Percentiles rank a stretch among this genome's conserved stretches.
These are phyloP conservation scores for Pinna nobilis DNA, from an alignment of 1,140 invertebrate genomes.

Conservation along the genomic window DNA sequence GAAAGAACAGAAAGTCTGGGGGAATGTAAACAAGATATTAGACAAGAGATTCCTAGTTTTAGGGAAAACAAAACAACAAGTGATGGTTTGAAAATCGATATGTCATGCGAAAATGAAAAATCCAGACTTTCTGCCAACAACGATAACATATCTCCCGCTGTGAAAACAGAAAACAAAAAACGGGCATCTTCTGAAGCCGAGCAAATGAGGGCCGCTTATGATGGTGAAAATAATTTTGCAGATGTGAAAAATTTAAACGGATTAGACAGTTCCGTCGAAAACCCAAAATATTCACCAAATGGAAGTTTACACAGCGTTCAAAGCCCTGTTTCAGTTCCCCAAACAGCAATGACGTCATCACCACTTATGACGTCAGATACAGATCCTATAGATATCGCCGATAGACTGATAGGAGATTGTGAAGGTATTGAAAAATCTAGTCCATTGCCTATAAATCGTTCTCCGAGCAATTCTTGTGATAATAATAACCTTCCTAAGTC, in stretches of 20 bases:
- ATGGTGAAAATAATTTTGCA: background rate
- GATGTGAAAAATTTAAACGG: background rate
- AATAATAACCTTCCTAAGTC: background rate
- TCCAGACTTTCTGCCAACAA: slow-evolving; percentile 30
- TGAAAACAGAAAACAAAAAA: slow-evolving; percentile 23
- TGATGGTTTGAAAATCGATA: slow-evolving; percentile 26
- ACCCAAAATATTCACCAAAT: background rate
- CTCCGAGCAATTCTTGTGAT: background rate
- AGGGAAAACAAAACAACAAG: slow-evolving; percentile 34
- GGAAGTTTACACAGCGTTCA: slow-evolving; percentile 19
- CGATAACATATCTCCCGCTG: slow-evolving; percentile 20
- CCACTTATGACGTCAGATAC: slow-evolving; percentile 2
- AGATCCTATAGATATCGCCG: slow-evolving; percentile 6
- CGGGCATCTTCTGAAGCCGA: background rate
- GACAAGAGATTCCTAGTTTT: slow-evolving; percentile 21
- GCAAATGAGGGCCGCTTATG: background rate
- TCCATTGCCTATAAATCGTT: background rate
- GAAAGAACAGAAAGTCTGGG: slow-evolving; percentile 39
- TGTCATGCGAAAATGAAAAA: slow-evolving; percentile 28
- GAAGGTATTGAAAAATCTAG: slow-evolving; percentile 2
- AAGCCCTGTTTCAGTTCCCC: background rate
- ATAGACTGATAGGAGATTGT: slow-evolving; percentile 11
- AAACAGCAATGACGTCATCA: slow-evolving; percentile 9
- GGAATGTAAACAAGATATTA: slow-evolving; percentile 28
- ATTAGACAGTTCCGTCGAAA: background rate